Percentiles rank a stretch among this genome's conserved stretches.
Evolutionary conservation across 1,140 invertebrate genomes (phyloP).

Genomic region (Lepidurus apus): DNA sequence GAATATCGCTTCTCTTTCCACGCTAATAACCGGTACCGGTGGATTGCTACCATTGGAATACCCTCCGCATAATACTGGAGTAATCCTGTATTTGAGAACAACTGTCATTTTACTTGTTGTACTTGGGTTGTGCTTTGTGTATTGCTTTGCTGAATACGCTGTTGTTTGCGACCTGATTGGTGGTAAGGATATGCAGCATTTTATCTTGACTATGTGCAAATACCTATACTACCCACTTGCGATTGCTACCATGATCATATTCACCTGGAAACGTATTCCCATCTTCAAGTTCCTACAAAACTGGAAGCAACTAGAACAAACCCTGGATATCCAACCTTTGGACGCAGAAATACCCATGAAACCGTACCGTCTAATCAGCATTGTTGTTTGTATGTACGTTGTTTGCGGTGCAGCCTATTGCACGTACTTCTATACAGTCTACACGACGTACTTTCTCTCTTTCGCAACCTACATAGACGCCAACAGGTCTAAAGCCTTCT

Average conservation of each 20-base stretch:
- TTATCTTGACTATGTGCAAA: background rate
- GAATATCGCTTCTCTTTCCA: too few species aligned
- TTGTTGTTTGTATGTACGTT: background rate
- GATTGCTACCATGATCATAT: background rate
- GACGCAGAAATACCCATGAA: background rate
- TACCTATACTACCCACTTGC: background rate
- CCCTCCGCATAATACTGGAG: too few species aligned
- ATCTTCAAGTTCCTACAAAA: background rate
- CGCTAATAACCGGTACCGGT: too few species aligned
- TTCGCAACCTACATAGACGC: background rate
- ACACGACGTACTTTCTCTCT: background rate
- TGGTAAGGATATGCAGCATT: background rate
- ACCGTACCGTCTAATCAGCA: background rate
- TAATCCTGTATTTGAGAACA: too few species aligned
- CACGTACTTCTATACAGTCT: background rate
- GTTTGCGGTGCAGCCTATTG: background rate
- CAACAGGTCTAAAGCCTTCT: background rate
- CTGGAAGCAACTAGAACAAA: background rate
- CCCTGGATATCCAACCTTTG: background rate
- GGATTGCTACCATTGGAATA: too few species aligned
- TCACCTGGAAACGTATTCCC: background rate
- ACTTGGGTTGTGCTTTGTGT: too few species aligned
- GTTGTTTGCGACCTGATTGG: background rate
- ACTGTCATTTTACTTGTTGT: too few species aligned
- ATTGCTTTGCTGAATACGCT: too few species aligned